phyloP scores from a whole-genome alignment of 2,113 vertebrate species.

The Ceuthmochares aereus region DNA sequence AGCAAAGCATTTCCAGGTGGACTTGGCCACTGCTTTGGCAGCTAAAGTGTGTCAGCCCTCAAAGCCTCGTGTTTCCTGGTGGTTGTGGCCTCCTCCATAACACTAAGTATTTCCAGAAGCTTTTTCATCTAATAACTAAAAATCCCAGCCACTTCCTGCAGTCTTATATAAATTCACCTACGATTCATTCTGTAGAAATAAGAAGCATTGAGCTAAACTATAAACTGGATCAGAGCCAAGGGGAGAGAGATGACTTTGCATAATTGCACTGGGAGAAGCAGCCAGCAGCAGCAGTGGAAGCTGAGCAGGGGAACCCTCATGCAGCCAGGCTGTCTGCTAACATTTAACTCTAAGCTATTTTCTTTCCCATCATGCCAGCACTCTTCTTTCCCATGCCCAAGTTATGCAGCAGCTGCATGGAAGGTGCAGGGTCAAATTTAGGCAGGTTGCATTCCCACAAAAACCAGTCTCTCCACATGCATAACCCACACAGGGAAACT shows the following conservation, averaged over 20 bases:
- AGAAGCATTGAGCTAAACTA: not conserved
- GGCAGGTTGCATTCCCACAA: not conserved
- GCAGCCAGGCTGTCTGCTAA: not conserved
- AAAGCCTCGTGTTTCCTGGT: not conserved
- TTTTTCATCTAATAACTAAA: not conserved
- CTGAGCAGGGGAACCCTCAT: not conserved
- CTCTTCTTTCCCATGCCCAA: not conserved
- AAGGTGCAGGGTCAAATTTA: not conserved
- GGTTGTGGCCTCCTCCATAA: not conserved
- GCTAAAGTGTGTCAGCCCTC: not conserved
- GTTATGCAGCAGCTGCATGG: not conserved
- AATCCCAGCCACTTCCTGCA: not conserved
- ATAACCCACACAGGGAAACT: not conserved
- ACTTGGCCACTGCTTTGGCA: not conserved
- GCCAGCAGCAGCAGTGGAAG: not conserved
- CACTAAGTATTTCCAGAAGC: not conserved
- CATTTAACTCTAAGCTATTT: not conserved
- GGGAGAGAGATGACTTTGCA: not conserved
- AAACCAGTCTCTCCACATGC: fast-evolving
- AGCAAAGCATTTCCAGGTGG: not conserved
- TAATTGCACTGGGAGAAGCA: not conserved
- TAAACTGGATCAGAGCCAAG: not conserved
- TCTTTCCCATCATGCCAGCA: fast-evolving
- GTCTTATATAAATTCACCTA: not conserved
- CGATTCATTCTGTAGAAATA: not conserved